Base-by-base conservation (phyloP, 2,888 invertebrate genomes). In the Sclerodermus sp. region DNA sequence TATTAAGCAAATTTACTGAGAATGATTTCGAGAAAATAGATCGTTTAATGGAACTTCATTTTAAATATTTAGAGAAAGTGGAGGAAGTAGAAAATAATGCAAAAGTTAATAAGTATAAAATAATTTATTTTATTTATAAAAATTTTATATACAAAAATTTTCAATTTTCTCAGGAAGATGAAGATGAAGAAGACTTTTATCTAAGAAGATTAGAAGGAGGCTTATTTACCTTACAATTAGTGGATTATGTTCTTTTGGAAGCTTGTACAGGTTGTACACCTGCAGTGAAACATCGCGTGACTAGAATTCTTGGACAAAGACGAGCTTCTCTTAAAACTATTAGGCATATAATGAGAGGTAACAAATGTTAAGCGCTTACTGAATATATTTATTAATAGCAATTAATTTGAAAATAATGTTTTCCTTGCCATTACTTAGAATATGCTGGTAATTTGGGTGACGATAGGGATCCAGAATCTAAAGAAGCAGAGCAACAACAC, bases 21-120 rank as follows among this genome's bases (percentile, higher is more conserved):
- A 96, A 96, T 72, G 98, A 99, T 77, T 91, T 94, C 68, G 98
- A 98, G 78, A 99, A 99, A 81, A 94, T 99, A 0, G 99, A 99
- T 78, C 82, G 99, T 54, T 82, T 99, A 38, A 82, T 99, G 74
- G 99, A 99, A 78, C 81, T 99, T 55, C 97, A 99, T 80, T 93
- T 98, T 73, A 96, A 97, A 76, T 99, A 97, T 79, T 84, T 94
- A 76, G 94, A 94, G 67, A 94, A 94, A 81, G 93, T 97, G 0
- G 90, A 94, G 67, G 81, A 85, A 42, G 85, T 91, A 1, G 95
- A 78, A 52, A 75, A 66, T 45, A 68, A 96, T 77, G 85, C 85
- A 15, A 85, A 86, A 65, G 87, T 93, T 68, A 23, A 41, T 56
- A 29, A 55, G 79, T 74, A 64, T 80, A 78, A 49, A 55, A 49